phyloP scores from a whole-genome alignment of 2,888 invertebrate species.

The Seira ritae region DNA sequence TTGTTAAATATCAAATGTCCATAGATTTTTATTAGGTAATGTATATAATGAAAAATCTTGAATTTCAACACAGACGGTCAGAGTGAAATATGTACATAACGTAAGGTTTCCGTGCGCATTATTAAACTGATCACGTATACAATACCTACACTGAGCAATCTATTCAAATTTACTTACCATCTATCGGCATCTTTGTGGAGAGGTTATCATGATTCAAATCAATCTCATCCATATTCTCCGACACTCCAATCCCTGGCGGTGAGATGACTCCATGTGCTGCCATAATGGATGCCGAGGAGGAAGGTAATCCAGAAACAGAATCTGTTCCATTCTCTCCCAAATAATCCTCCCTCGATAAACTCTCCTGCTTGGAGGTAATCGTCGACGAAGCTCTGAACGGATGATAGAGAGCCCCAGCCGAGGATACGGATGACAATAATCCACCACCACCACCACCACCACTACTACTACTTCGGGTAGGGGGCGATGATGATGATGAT shows the following conservation, averaged over 20 bases:
- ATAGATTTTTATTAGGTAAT: too few relatives aligned
- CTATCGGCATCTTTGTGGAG: slow-evolving; percentile 8
- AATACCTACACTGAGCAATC: too few relatives aligned
- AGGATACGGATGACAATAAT: slow-evolving; percentile 4
- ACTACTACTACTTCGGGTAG: neutral
- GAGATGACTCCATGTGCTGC: neutral
- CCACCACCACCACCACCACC: too few relatives aligned
- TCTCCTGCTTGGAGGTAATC: neutral
- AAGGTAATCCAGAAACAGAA: slow-evolving; percentile 7
- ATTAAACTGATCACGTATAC: too few relatives aligned
- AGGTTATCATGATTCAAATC: slow-evolving; percentile 16
- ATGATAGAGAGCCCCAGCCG: slow-evolving; percentile 27
- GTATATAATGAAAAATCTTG: too few relatives aligned
- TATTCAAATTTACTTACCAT: slow-evolving; percentile 24
- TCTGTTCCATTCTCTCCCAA: slow-evolving; percentile 6
- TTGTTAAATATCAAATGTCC: too few relatives aligned
- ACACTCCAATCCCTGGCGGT: neutral
- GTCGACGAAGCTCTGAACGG: slow-evolving; percentile 5
- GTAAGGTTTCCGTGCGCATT: too few relatives aligned
- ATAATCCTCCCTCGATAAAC: neutral
- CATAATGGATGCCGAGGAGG: slow-evolving; percentile 32
- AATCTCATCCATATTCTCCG: slow-evolving; percentile 36
- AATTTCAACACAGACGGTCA: too few relatives aligned
- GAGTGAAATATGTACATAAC: too few relatives aligned
- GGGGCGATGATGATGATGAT: neutral